phyloP scores from a whole-genome alignment of 2,113 vertebrate genomes.

The Capra hircus region DNA sequence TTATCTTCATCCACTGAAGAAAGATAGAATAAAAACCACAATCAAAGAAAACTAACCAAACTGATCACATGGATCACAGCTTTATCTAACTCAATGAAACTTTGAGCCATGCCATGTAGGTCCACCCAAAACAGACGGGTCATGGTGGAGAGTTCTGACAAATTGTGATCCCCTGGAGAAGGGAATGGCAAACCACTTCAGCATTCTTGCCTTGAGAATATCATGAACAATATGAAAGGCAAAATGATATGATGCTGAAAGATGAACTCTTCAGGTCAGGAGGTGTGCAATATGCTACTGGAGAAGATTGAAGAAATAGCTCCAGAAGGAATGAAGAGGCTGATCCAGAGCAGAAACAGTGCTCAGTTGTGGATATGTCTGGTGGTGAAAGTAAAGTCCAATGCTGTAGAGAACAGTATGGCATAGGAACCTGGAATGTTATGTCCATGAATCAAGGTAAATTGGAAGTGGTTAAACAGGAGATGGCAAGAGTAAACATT shows the following conservation, averaged over 20 bases:
- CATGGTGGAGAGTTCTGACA: background rate
- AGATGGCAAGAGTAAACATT: background rate
- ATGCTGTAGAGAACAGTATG: background rate
- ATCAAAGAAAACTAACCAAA: background rate
- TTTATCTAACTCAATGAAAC: background rate
- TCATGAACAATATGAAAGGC: background rate
- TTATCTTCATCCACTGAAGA: background rate
- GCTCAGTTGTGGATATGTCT: background rate
- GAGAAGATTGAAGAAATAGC: background rate
- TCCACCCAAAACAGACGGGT: background rate
- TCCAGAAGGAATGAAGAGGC: background rate
- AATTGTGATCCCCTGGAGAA: background rate
- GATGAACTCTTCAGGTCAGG: background rate
- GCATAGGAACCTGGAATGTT: background rate
- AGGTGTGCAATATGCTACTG: background rate
- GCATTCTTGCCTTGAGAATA: background rate
- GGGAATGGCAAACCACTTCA: background rate
- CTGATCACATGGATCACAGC: background rate
- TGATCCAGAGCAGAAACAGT: background rate
- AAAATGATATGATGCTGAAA: background rate
- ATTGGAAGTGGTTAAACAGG: background rate
- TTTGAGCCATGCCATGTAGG: background rate
- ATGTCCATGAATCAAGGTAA: background rate
- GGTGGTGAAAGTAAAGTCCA: background rate
- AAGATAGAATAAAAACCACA: background rate